phyloP scores from a whole-genome alignment of 1,140 invertebrate species.

The Dreissena rostriformis region DNA sequence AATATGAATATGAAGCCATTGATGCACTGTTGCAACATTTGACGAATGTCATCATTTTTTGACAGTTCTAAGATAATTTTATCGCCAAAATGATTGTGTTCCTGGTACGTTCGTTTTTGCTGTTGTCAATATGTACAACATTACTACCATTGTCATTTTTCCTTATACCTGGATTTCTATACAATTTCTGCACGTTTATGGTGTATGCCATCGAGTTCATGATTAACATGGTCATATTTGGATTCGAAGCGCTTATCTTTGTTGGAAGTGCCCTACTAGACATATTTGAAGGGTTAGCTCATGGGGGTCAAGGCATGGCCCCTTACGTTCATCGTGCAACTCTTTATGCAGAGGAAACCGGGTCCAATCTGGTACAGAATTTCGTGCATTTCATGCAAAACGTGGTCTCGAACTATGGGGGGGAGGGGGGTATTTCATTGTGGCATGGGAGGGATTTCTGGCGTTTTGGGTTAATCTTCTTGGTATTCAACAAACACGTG shows the following conservation, averaged over 20 bases:
- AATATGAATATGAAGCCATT: no score
- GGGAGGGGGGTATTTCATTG: neutral
- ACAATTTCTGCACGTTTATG: neutral
- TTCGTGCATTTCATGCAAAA: neutral
- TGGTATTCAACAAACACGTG: neutral
- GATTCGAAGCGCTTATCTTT: neutral
- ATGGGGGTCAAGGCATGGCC: neutral
- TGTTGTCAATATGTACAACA: neutral
- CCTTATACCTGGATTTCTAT: neutral
- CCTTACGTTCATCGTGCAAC: neutral
- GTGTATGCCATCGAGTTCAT: neutral
- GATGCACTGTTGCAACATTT: no score
- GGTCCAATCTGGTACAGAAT: neutral
- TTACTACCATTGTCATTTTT: neutral
- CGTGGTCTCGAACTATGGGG: neutral
- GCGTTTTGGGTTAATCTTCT: neutral
- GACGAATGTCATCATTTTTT: neutral
- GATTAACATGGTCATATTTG: neutral
- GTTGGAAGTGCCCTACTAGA: neutral
- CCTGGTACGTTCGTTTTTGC: neutral
- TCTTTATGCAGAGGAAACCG: neutral
- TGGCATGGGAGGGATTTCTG: neutral
- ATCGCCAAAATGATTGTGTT: slow-evolving; percentile 7
- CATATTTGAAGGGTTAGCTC: neutral
- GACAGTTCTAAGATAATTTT: neutral